Evolutionary conservation across 1,140 invertebrate genomes (phyloP).

Genomic region (Chelonus insularis): DNA sequence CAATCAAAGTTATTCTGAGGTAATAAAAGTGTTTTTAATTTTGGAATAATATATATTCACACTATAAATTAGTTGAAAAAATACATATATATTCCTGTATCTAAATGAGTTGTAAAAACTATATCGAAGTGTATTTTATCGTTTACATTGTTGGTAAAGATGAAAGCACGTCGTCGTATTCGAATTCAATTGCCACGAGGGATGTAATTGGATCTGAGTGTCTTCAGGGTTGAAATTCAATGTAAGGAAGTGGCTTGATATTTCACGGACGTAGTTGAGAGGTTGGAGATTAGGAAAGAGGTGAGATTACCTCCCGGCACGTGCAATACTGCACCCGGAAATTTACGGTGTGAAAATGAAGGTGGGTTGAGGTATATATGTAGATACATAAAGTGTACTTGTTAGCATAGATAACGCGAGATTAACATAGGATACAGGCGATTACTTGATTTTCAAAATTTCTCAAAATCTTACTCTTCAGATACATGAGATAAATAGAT

Average conservation of each 20-base stretch:
- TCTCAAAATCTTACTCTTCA: no score
- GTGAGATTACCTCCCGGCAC: conserved; percentile 10
- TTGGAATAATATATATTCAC: no score
- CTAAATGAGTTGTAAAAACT: no score
- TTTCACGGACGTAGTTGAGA: background rate
- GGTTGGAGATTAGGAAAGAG: background rate
- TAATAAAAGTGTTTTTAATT: no score
- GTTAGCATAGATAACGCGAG: background rate
- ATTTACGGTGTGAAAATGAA: conserved; percentile 19
- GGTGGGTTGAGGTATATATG: background rate
- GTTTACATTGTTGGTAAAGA: background rate
- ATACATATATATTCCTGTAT: no score
- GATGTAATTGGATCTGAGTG: conserved; percentile 8
- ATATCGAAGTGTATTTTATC: background rate
- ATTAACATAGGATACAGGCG: no score
- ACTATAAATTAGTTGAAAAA: no score
- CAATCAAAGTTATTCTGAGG: no score
- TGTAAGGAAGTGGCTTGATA: background rate
- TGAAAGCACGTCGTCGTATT: background rate
- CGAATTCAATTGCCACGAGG: conserved; percentile 6
- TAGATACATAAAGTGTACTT: background rate
- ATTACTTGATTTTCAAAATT: no score
- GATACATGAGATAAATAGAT: no score
- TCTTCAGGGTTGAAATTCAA: conserved; percentile 1
- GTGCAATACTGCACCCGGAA: background rate